A percentile compares a stretch with the other conserved stretches of the same genome.
Conservation (phyloP, 1,140 invertebrate genomes). For the Ooceraea biroi region DNA sequence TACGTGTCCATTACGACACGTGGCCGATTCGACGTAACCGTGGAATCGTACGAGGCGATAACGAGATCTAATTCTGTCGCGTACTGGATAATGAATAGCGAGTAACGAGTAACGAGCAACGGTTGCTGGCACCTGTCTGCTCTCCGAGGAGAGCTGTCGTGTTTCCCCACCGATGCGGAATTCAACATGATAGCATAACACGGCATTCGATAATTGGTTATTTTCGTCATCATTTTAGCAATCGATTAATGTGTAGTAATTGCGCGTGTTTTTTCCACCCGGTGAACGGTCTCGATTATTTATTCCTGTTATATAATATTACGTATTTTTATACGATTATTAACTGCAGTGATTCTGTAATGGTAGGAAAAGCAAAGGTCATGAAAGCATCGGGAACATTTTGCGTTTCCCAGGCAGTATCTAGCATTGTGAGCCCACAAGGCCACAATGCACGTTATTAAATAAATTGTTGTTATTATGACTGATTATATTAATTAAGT, state of each 20-base stretch:
- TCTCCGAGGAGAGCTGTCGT: neutral
- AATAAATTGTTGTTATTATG: no score
- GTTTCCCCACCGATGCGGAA: neutral
- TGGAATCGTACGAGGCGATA: slow-evolving; percentile 54
- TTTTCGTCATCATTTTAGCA: slow-evolving; percentile 1
- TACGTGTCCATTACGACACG: slow-evolving; percentile 45
- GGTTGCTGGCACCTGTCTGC: slow-evolving; percentile 33
- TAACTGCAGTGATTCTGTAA: no score
- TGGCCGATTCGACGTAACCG: neutral
- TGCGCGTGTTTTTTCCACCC: neutral
- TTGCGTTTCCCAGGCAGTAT: no score
- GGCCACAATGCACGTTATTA: no score
- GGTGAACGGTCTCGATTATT: no score
- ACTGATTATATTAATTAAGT: no score
- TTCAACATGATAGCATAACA: neutral
- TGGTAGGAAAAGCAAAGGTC: no score
- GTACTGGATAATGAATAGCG: slow-evolving; percentile 54
- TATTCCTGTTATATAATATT: no score
- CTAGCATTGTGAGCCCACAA: no score
- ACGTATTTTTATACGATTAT: no score
- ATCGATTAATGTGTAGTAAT: neutral
- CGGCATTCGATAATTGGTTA: neutral
- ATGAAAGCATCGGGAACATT: no score
- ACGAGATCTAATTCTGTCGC: slow-evolving; percentile 58
- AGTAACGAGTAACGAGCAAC: slow-evolving; percentile 47